Evolutionary conservation across 2,797 vertebrate species (phyloP).

Genomic region (Coendou prehensilis): DNA sequence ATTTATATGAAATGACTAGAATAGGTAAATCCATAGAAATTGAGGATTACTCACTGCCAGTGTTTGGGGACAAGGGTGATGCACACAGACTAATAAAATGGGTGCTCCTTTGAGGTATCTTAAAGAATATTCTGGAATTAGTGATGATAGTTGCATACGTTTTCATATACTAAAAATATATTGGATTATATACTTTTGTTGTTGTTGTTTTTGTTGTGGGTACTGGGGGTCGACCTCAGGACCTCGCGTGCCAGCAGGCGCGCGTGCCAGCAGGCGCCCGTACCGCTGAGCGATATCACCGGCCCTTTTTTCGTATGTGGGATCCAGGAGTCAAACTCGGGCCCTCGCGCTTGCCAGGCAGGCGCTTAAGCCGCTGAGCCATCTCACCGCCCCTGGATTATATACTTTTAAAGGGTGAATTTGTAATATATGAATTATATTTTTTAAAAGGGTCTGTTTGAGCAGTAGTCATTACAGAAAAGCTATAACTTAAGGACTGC

Average conservation of each 20-base stretch:
- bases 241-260: too few species aligned
- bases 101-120: background rate
- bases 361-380: too few species aligned
- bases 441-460: background rate
- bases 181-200: background rate
- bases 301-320: too few species aligned
- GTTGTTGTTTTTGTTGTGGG: too few species aligned
- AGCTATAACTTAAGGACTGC: background rate
- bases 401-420: background rate
- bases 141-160: background rate
- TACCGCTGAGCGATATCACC: too few species aligned
- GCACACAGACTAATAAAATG: background rate
- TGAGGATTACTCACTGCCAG: background rate
- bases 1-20: background rate
- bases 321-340: too few species aligned
- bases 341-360: too few species aligned
- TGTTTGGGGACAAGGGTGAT: too few species aligned
- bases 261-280: too few species aligned
- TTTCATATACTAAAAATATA: background rate
- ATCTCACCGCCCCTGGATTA: background rate
- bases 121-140: slow-evolving; percentile 13
- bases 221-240: too few species aligned
- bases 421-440: background rate
- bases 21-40: background rate
- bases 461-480: background rate